These are phyloP conservation scores for Drosophila neocordata DNA, from an alignment of 1,140 invertebrate species.

Conservation along the genomic window DNA sequence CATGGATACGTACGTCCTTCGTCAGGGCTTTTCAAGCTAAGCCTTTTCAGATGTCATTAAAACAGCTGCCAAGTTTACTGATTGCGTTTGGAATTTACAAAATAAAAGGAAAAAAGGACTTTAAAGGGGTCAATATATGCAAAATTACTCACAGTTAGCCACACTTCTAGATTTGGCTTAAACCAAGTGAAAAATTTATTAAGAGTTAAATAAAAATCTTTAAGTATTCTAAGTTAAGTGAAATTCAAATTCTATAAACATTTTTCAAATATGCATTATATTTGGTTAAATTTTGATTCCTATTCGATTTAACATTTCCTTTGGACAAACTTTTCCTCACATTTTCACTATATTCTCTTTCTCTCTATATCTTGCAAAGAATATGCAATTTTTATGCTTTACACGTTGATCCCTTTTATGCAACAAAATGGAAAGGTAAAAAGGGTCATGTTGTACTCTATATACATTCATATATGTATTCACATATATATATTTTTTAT, in stretches of 20 bases:
- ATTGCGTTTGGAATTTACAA: neutral
- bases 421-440: neutral
- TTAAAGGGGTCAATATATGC: no score
- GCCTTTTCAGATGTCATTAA: neutral
- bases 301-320: neutral
- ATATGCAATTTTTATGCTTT: slow-evolving; percentile 43
- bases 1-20: neutral
- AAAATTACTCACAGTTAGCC: no score
- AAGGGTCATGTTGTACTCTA: slow-evolving; percentile 24
- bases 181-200: no score
- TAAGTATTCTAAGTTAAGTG: no score
- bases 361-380: neutral
- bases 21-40: neutral
- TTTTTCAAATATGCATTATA: neutral
- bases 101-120: no score
- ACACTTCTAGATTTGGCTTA: no score
- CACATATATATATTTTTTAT: neutral
- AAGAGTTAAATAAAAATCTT: no score
- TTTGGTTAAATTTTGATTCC: neutral
- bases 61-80: neutral
- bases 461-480: slow-evolving; percentile 38
- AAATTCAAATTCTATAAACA: no score
- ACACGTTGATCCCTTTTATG: slow-evolving; percentile 11
- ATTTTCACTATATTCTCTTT: no score
- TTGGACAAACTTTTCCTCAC: neutral